Evolutionary conservation across 37 sponge, comb jelly and placozoan species (phyloP).

Genomic region (Beroe ovata): DNA sequence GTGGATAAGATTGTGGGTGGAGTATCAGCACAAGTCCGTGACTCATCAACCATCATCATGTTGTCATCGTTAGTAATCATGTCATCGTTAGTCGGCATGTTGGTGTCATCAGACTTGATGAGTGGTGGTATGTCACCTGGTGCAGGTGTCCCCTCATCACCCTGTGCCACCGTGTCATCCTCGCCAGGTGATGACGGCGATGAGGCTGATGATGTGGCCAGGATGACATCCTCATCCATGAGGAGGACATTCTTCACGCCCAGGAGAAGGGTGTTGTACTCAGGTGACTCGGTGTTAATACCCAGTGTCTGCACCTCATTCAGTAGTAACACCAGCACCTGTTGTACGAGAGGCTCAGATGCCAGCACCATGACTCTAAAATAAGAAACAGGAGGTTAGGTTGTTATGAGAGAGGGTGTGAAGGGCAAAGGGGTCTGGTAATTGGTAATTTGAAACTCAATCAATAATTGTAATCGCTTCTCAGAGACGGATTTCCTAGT

Average conservation of each 20-base stretch:
- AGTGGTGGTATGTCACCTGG: not conserved
- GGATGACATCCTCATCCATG: constrained; percentile 1
- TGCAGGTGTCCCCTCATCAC: not conserved
- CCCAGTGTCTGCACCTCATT: constrained; percentile 22
- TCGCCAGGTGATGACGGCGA: not conserved
- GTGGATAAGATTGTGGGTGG: not conserved
- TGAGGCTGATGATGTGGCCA: not conserved
- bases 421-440: too few species aligned
- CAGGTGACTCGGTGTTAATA: constrained; percentile 15
- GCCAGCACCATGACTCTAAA: not conserved
- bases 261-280: constrained; percentile 17
- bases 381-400: too few species aligned
- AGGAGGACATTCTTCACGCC: constrained; percentile 30
- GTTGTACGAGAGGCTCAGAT: constrained; percentile 23
- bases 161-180: not conserved
- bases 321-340: not conserved
- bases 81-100: not conserved
- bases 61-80: not conserved
- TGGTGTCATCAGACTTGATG: constrained; percentile 16
- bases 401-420: too few species aligned
- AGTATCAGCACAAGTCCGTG: not conserved
- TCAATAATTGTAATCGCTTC: too few species aligned
- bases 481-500: too few species aligned
- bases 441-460: too few species aligned
- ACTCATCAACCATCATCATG: not conserved